Evolutionary conservation across 2,888 invertebrate genomes (phyloP), one percentile per base, ranked within the genome.

Genomic region (Drosophila meridiana): DNA sequence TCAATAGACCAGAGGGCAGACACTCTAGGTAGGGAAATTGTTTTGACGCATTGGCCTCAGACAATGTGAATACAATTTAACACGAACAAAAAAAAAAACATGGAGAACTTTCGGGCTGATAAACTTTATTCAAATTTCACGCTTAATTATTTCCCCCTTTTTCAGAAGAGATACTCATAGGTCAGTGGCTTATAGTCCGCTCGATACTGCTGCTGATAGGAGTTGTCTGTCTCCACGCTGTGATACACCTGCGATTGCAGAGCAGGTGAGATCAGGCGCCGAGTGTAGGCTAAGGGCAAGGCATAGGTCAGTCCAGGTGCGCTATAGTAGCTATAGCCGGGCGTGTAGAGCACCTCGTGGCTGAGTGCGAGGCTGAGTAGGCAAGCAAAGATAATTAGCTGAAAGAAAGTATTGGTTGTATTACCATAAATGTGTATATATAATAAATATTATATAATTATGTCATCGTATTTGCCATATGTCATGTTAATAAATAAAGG

Each of bases 121-220:
- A 57, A 80, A 69, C 81, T 84, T 88, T 84, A 84, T 84, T 84
- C 83, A 86, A 62, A 81, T 88, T 86, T 75, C 88, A 81, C 36
- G 57, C 32, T 9, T 47, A 56, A 57, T 57, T 47, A 61, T 53
- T 73, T 78, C 59, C 72, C 55, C 50, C 40, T 38, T 55, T 52
- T 38, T 70, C 32, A 91, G 72, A 85, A 88, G 36, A 90, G 26
- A 62, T 89, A 91, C 61, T 83, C 89, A 78, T 92, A 92, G 77
- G 90, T 83, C 80, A 91, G 71, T 56, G 92, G 92, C 66, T 91
- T 83, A 74, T 90, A 91, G 61, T 92, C 90, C 50, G 83, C 82
- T 69, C 92, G 90, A 73, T 90, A 92, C 28, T 92, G 92, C 61
- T 92, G 92, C 81, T 92, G 91, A 56, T 91, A 91, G 11, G 91